Conservation (phyloP, 2,888 invertebrate species). For the Pyrocoelia pectoralis region DNA sequence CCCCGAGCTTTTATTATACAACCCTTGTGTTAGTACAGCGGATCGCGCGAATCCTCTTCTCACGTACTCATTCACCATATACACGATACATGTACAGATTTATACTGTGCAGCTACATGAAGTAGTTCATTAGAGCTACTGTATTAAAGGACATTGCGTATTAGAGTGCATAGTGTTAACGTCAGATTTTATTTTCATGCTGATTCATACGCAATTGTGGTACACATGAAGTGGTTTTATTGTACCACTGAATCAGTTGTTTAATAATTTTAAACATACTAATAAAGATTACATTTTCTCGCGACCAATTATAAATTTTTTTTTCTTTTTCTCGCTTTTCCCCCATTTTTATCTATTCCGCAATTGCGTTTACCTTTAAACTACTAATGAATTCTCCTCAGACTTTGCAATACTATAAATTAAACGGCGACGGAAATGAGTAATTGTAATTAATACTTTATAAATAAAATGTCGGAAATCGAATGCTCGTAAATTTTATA, state of each 20-base stretch:
- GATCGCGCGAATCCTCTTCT: constrained; percentile 26
- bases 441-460: constrained; percentile 59
- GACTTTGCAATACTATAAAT: constrained; percentile 58
- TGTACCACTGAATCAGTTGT: constrained; percentile 18
- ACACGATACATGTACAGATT: constrained; percentile 14
- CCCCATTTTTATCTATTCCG: constrained; percentile 32
- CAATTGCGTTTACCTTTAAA: constrained; percentile 58
- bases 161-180: constrained; percentile 29
- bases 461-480: constrained; percentile 51
- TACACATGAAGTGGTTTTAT: constrained; percentile 15
- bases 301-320: neutral
- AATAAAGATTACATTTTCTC: constrained; percentile 14
- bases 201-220: constrained; percentile 34
- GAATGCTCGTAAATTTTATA: constrained; percentile 16
- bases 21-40: constrained; percentile 39
- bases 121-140: constrained; percentile 36
- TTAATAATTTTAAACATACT: constrained; percentile 18
- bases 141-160: constrained; percentile 34
- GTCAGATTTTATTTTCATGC: constrained; percentile 32
- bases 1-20: constrained; percentile 43
- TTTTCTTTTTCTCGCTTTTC: constrained; percentile 4
- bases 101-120: constrained; percentile 24
- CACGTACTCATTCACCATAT: constrained; percentile 2
- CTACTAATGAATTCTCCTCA: constrained; percentile 57
- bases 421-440: constrained; percentile 58